These are phyloP conservation scores for Sorex araneus DNA, from an alignment of 2,113 vertebrate genomes.

Conservation along the genomic window DNA sequence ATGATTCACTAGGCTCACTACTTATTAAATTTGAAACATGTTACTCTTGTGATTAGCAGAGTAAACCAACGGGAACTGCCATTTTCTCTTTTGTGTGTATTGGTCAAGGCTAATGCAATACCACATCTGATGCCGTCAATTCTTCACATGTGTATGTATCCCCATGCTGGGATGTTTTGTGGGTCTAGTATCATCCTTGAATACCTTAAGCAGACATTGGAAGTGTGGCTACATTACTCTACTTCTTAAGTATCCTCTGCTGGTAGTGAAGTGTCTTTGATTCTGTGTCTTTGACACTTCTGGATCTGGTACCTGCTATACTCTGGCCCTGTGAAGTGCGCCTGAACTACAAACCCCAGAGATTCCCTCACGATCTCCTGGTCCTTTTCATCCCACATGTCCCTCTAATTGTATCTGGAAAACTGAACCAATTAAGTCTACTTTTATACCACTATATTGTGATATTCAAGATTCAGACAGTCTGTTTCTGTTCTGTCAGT, in stretches of 20 bases:
- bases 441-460: not conserved
- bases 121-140: not conserved
- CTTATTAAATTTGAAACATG: slow-evolving; percentile 23
- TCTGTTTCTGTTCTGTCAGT: accelerated
- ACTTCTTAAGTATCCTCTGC: not conserved
- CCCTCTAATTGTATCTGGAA: not conserved
- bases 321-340: too few relatives aligned
- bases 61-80: not conserved
- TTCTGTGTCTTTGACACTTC: not conserved
- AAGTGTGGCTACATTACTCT: not conserved
- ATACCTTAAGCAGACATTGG: not conserved
- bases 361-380: not conserved
- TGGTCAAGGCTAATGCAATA: not conserved
- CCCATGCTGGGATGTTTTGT: not conserved
- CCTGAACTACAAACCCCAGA: not conserved
- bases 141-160: not conserved
- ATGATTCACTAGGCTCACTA: not conserved
- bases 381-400: not conserved
- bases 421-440: not conserved
- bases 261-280: too few relatives aligned
- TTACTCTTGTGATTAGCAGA: not conserved
- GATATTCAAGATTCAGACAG: not conserved
- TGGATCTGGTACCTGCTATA: not conserved
- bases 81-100: not conserved
- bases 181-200: not conserved